phyloP scores from a whole-genome alignment of 2,113 vertebrate genomes.

The Apodemus speciosus region DNA sequence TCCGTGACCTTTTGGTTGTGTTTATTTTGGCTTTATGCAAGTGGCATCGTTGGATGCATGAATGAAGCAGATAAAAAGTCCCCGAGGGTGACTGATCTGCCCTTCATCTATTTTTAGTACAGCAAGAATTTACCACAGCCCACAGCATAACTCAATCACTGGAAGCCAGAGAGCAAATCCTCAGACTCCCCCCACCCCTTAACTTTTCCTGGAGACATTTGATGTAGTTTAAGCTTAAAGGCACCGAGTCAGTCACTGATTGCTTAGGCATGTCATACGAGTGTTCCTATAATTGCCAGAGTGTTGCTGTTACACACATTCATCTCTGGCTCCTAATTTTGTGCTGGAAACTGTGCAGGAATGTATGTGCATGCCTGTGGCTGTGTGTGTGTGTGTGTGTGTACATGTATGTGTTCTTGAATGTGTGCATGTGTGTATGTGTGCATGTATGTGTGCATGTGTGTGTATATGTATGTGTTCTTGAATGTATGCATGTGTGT shows the following conservation, averaged over 20 bases:
- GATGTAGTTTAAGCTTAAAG: constrained; percentile 49
- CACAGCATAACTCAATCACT: constrained; percentile 66
- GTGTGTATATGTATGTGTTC: not conserved
- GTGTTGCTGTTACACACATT: constrained; percentile 1
- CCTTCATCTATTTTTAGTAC: constrained; percentile 76
- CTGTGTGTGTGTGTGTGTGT: not conserved
- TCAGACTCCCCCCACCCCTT: not conserved
- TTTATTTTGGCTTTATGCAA: constrained; percentile 71
- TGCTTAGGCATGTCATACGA: constrained; percentile 35
- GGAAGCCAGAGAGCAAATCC: constrained; percentile 52
- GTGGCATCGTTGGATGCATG: constrained; percentile 68
- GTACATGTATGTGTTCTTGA: not conserved
- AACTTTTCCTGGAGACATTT: constrained; percentile 45
- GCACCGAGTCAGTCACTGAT: constrained; percentile 30
- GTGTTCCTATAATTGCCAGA: constrained; percentile 19
- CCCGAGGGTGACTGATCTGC: constrained; percentile 70
- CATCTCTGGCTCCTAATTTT: constrained; percentile 49
- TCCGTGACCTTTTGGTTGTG: constrained; percentile 48
- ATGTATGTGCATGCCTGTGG: not conserved
- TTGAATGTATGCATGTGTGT: no score
- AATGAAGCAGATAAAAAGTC: constrained; percentile 74
- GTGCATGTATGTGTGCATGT: not conserved
- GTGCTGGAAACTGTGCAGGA: not conserved
- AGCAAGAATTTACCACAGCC: constrained; percentile 65
- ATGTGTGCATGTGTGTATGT: not conserved